These are phyloP conservation scores for Drosophila anceps DNA, from an alignment of 2,888 invertebrate species.

Conservation along the genomic window DNA sequence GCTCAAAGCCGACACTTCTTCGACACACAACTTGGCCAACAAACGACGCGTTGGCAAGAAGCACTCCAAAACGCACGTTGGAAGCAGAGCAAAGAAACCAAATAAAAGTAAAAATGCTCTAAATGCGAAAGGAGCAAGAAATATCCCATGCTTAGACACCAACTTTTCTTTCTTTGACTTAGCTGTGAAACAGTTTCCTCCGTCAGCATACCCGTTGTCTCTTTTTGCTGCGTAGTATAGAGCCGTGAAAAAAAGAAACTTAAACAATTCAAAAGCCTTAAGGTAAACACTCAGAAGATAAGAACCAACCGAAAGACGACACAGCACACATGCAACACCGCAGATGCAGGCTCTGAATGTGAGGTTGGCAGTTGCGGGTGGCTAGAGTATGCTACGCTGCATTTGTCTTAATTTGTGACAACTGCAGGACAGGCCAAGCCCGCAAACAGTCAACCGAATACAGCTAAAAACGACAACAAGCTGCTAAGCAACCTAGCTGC, in stretches of 20 bases:
- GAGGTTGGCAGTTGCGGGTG: constrained; percentile 3
- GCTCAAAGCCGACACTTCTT: constrained; percentile 41
- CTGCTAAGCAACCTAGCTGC: constrained; percentile 43
- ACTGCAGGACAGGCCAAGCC: constrained; percentile 65
- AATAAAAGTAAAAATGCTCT: not conserved
- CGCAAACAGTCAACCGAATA: constrained; percentile 42
- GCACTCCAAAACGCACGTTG: constrained; percentile 14
- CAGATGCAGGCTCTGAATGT: not conserved
- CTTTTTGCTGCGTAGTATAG: not conserved
- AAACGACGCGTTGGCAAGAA: constrained; percentile 6
- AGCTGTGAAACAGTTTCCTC: too few relatives aligned
- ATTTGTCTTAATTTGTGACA: constrained; percentile 80
- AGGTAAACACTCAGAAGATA: constrained; percentile 68
- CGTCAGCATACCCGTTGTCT: not conserved
- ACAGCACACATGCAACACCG: constrained; percentile 8
- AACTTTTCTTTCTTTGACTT: not conserved
- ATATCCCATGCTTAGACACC: not conserved
- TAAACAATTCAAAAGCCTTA: constrained; percentile 52
- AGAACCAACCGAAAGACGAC: constrained; percentile 33
- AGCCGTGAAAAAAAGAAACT: constrained; percentile 5
- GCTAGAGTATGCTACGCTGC: constrained; percentile 52
- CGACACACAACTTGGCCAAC: constrained; percentile 24
- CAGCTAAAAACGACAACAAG: constrained; percentile 48
- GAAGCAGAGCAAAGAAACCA: constrained; percentile 4
- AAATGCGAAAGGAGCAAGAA: not conserved